A percentile compares a stretch with the other conserved stretches of the same genome.
Conservation (phyloP, 2,888 invertebrate genomes). For the Amiota mariae region DNA sequence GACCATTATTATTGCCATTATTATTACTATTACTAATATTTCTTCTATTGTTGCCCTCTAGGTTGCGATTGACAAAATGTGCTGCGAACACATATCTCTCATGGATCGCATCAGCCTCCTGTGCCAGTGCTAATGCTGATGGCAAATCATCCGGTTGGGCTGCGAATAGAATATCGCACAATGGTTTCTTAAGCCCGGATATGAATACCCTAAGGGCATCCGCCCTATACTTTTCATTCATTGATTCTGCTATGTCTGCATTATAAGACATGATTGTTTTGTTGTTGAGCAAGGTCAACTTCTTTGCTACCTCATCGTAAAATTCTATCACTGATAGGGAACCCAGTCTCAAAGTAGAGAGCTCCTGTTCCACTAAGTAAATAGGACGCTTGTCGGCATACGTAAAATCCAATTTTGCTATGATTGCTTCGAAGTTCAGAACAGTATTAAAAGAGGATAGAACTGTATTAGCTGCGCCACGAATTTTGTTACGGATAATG, state of each 20-base stretch:
- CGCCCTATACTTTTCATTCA: background rate
- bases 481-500: no score
- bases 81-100: background rate
- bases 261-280: background rate
- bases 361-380: background rate
- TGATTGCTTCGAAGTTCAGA: no score
- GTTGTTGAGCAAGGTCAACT: background rate
- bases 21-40: background rate
- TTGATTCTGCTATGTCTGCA: background rate
- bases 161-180: background rate
- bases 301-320: background rate
- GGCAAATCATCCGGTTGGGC: background rate
- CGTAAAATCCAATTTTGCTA: no score
- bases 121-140: background rate
- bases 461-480: no score
- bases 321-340: no score
- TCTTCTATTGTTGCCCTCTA: background rate
- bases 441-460: no score
- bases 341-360: no score
- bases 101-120: background rate
- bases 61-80: background rate
- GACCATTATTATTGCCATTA: no score
- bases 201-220: background rate
- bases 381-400: no score
- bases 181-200: background rate